A percentile compares a stretch with the other conserved stretches of the same genome.
These are phyloP conservation scores for Atrina japonica DNA, from an alignment of 2,888 invertebrate species.

Conservation along the genomic window DNA sequence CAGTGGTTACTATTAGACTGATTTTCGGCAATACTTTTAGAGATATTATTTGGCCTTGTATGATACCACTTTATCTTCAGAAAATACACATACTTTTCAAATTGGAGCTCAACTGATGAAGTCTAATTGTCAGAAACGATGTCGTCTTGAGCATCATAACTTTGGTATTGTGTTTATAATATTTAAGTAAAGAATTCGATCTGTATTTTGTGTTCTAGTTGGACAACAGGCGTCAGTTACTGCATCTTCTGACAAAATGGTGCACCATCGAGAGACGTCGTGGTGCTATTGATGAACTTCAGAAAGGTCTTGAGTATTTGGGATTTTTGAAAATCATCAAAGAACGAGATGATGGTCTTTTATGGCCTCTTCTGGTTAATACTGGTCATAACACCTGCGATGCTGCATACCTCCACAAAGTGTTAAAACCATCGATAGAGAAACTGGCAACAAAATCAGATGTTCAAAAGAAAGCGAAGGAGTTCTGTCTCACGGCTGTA, in stretches of 20 bases:
- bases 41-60: no score
- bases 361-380: conserved; percentile 48
- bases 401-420: conserved; percentile 41
- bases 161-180: no score
- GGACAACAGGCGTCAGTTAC: conserved; percentile 33
- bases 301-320: conserved; percentile 46
- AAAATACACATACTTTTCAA: no score
- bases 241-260: conserved; percentile 49
- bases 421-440: conserved; percentile 33
- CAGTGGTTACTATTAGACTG: no score
- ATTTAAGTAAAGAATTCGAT: background rate
- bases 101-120: no score
- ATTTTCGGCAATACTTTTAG: no score
- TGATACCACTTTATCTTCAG: no score
- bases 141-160: no score
- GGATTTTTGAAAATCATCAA: conserved; percentile 42
- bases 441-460: conserved; percentile 31
- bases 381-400: conserved; percentile 45
- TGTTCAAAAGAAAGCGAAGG: conserved; percentile 29
- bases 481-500: conserved; percentile 33
- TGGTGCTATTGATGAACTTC: conserved; percentile 46
- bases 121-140: background rate
- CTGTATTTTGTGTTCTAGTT: conserved; percentile 38
- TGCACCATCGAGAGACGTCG: conserved; percentile 50
- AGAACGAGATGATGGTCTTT: conserved; percentile 15